Conservation (phyloP, 53 echinoderm and acorn worm genomes). For the Antedon mediterranea region DNA sequence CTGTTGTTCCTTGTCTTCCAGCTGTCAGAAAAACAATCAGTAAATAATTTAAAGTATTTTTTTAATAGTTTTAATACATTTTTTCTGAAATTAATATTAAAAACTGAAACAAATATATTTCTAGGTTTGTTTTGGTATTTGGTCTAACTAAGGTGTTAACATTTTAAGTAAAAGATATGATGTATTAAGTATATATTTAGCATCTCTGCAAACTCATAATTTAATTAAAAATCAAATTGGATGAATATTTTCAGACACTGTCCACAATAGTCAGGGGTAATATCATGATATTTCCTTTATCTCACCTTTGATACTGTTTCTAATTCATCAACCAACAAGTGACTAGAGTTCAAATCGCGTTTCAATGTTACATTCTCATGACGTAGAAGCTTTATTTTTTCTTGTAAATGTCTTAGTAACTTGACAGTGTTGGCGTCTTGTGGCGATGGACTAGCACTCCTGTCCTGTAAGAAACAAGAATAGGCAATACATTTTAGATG, state of each 20-base stretch:
- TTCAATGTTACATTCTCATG: conserved; percentile 62
- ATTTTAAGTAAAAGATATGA: too few relatives aligned
- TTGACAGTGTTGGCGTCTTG: conserved; percentile 42
- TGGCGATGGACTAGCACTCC: background rate
- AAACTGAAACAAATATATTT: too few relatives aligned
- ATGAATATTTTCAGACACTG: too few relatives aligned
- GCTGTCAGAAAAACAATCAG: conserved; percentile 10
- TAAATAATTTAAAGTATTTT: background rate
- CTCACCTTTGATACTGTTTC: background rate
- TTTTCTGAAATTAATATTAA: background rate
- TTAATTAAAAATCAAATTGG: too few relatives aligned
- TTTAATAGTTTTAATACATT: background rate
- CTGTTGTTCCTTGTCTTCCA: conserved; percentile 50
- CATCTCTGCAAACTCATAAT: too few relatives aligned
- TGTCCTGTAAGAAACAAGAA: background rate
- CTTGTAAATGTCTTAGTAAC: conserved; percentile 63
- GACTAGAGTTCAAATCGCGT: background rate
- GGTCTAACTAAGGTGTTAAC: too few relatives aligned
- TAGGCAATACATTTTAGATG: background rate
- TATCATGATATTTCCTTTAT: conserved; percentile 5
- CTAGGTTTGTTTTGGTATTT: too few relatives aligned
- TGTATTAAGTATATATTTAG: too few relatives aligned
- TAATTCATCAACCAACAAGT: background rate
- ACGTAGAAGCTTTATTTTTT: conserved; percentile 67
- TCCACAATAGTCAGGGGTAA: background rate